phyloP scores from a whole-genome alignment of 23 tunicate genomes.

The Styela plicata region DNA sequence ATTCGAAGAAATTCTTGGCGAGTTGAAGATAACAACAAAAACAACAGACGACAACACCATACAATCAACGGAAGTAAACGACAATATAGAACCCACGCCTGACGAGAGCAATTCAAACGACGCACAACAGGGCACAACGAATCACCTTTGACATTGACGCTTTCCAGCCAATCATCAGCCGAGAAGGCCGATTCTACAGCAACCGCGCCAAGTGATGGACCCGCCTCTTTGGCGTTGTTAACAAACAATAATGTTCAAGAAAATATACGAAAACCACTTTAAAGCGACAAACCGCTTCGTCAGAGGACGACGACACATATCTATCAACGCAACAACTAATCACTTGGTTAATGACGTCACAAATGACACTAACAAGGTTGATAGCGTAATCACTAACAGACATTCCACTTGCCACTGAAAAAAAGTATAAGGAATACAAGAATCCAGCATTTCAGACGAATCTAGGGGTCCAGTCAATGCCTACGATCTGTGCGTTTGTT shows the following conservation, averaged over 20 bases:
- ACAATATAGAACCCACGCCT: background rate
- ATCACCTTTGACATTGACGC: background rate
- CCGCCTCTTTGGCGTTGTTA: background rate
- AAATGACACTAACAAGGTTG: background rate
- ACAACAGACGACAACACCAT: background rate
- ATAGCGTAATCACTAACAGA: background rate
- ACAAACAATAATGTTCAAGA: background rate
- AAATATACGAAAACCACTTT: conserved; percentile 9
- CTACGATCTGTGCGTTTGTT: too few species aligned
- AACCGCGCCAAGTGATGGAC: background rate
- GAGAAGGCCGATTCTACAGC: background rate
- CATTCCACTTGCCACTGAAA: background rate
- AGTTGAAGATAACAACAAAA: too few species aligned
- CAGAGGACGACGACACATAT: background rate
- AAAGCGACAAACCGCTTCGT: conserved; percentile 19
- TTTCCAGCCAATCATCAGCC: conserved; percentile 20
- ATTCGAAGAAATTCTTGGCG: conserved; percentile 44
- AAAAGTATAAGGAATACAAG: too few species aligned
- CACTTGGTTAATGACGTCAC: background rate
- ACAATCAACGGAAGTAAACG: background rate
- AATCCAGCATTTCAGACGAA: too few species aligned
- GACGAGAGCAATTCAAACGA: background rate
- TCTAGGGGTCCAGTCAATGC: background rate
- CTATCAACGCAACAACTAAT: background rate
- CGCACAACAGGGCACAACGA: background rate